Conservation (phyloP, 2,888 invertebrate genomes). For the Drosophila colorata region DNA sequence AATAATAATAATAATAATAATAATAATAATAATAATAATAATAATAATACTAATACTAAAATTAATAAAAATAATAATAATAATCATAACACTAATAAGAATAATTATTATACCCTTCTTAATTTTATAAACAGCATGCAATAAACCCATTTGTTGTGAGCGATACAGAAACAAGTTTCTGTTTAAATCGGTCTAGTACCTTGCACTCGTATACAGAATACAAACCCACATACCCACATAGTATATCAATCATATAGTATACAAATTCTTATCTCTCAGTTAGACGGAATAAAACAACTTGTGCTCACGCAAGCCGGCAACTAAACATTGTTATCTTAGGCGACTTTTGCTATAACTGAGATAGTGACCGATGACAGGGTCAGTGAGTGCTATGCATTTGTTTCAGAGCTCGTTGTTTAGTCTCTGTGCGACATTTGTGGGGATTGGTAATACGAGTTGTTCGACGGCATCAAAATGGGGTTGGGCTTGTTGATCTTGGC, state of each 20-base stretch:
- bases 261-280: neutral
- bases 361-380: neutral
- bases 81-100: no score
- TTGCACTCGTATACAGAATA: neutral
- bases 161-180: neutral
- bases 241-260: neutral
- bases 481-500: slow-evolving; percentile 42
- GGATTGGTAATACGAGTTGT: neutral
- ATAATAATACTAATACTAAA: no score
- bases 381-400: neutral
- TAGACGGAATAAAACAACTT: neutral
- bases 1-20: no score
- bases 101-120: neutral
- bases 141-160: neutral
- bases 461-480: slow-evolving; percentile 19
- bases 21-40: no score
- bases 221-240: neutral
- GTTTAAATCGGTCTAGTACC: neutral
- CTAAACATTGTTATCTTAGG: slow-evolving; percentile 6
- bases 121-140: neutral
- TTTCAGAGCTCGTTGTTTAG: slow-evolving; percentile 1
- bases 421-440: neutral
- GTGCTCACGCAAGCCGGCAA: neutral
- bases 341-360: neutral
- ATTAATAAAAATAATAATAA: no score